phyloP scores from a whole-genome alignment of 53 echinoderm and acorn worm genomes.

The Arbacia lixula region DNA sequence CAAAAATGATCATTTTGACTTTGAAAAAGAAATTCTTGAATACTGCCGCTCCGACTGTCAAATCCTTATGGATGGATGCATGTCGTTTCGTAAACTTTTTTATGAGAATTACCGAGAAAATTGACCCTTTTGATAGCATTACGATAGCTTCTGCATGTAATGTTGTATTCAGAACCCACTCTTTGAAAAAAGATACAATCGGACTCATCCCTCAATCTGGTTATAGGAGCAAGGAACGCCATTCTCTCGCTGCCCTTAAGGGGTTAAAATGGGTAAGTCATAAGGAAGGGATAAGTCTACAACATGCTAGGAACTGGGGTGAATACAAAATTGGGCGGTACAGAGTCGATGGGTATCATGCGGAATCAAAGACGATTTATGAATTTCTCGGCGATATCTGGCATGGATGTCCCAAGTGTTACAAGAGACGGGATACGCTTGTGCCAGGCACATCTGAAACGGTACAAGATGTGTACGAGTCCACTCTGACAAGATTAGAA shows the following conservation, averaged over 20 bases:
- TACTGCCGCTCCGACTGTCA: constrained; percentile 66
- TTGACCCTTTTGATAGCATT: constrained; percentile 43
- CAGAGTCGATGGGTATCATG: constrained; percentile 37
- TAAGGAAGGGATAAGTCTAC: not conserved
- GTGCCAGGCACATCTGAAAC: not conserved
- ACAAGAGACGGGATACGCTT: constrained; percentile 3
- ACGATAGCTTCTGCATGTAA: constrained; percentile 33
- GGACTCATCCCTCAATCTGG: constrained; percentile 28
- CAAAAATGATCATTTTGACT: constrained; percentile 25
- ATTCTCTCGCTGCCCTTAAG: constrained; percentile 28
- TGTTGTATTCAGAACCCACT: not conserved
- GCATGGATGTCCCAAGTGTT: constrained; percentile 31
- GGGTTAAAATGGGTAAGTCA: constrained; percentile 24
- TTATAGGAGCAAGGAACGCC: constrained; percentile 10
- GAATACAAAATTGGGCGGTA: constrained; percentile 4
- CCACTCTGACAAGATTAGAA: not conserved
- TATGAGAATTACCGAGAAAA: constrained; percentile 28
- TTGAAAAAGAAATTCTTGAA: constrained; percentile 50
- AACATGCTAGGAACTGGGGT: constrained; percentile 38
- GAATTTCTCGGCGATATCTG: constrained; percentile 51
- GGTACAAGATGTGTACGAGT: constrained; percentile 33
- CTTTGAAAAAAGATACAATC: not conserved
- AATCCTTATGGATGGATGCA: constrained; percentile 49
- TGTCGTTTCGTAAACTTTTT: constrained; percentile 41
- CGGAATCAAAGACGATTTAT: not conserved